Evolutionary conservation across 1,140 invertebrate genomes (phyloP), one percentile per base, ranked within the genome.

Genomic region (Leptinotarsa texana): DNA sequence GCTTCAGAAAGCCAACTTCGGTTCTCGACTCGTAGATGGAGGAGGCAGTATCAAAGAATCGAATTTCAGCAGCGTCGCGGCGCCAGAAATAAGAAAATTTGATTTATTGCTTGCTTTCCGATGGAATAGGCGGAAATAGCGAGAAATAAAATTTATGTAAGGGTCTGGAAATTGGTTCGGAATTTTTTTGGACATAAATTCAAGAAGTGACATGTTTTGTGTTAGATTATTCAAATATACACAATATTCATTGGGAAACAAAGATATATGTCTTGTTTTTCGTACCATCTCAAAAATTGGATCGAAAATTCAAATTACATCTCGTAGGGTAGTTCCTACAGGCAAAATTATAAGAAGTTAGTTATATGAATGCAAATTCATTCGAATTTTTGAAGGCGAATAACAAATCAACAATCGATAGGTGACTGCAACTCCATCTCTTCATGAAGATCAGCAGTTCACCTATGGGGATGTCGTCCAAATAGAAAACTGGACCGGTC

Each of bases 1-100:
- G 1, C n/a, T 57, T 18, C 4, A 57, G 13, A n/a, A 27, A 57
- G 15, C 69, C 27, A 71, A 70, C 33, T 78, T 72, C 22, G 63
- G 62, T 65, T 75, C 77, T 78, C 74, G 74, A 72, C 72, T 72
- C 17, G 33, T 70, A 79, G 74, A 79, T 79, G 76, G 78, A 75
- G 67, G 22, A 69, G 61, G 33, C 61, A 71, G 74, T 77, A 49
- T 48, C 51, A 69, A 69, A 75, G 76, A 76, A 76, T 79, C 74
- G 72, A 73, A 74, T 77, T 75, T 75, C 75, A 71, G 68, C 78
- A 76, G 57, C 78, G 76, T 72, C 69, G 67, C 49, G 78, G 72
- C 76, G 78, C 72, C 74, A 57, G 17, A 57, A 57, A 57, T 57
- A 57, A 79, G 77, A 79, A 79, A 79, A 69, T 65, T 33, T 77